Conservation (phyloP, 2,888 invertebrate genomes). For the Melanostoma scalare region DNA sequence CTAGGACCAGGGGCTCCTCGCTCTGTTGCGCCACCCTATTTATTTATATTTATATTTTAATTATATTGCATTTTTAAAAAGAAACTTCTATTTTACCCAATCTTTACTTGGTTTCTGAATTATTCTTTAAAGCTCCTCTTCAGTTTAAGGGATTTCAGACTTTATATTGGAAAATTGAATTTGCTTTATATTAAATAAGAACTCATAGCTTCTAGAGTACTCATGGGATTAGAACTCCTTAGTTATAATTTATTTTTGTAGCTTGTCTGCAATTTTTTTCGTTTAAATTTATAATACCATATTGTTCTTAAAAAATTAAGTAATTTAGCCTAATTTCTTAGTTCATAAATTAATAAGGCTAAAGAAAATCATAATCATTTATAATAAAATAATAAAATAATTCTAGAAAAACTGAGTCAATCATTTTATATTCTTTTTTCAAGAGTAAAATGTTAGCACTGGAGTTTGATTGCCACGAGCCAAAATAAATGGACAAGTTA, state of each 20-base stretch:
- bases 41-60: no score
- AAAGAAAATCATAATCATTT: not conserved
- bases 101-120: no score
- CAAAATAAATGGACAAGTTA: constrained; percentile 92
- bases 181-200: no score
- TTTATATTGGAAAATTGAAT: no score
- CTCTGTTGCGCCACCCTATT: no score
- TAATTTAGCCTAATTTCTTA: constrained; percentile 36
- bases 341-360: constrained; percentile 21
- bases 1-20: no score
- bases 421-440: constrained; percentile 76
- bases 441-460: constrained; percentile 94
- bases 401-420: constrained; percentile 19
- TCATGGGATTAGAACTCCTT: no score
- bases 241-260: constrained; percentile 23
- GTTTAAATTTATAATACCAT: constrained; percentile 47
- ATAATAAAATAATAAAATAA: constrained; percentile 4
- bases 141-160: no score
- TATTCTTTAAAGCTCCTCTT: no score
- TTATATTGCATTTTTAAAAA: no score
- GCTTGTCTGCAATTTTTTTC: constrained; percentile 3
- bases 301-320: constrained; percentile 49
- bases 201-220: no score
- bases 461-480: constrained; percentile 94
- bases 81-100: no score